These are phyloP conservation scores for Aphelinus certus DNA, from an alignment of 1,140 invertebrate genomes.

Conservation along the genomic window DNA sequence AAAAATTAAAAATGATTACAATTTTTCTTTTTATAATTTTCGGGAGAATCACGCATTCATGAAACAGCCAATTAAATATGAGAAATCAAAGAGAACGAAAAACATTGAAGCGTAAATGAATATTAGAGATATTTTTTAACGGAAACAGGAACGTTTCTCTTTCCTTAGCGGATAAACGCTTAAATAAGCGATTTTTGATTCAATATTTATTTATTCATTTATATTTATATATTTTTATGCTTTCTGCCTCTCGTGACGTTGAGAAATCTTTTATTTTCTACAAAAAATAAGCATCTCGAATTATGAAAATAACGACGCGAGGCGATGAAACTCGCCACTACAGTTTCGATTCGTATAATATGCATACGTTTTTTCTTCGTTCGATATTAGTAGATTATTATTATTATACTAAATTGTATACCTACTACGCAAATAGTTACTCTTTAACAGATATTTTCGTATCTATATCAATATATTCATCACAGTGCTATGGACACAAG, in stretches of 20 bases:
- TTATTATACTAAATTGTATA: slow-evolving; percentile 57
- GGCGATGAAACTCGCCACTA: slow-evolving; percentile 32
- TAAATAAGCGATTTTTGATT: slow-evolving; percentile 38
- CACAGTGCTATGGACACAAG: slow-evolving; percentile 67
- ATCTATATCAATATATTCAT: slow-evolving; percentile 66
- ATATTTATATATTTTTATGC: slow-evolving; percentile 26
- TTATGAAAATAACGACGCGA: slow-evolving; percentile 41
- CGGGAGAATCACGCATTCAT: neutral
- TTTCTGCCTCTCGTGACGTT: slow-evolving; percentile 35
- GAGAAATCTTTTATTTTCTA: slow-evolving; percentile 37
- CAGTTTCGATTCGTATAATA: slow-evolving; percentile 33
- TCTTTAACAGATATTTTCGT: slow-evolving; percentile 58
- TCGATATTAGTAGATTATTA: slow-evolving; percentile 43
- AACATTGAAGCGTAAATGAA: neutral
- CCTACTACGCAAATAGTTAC: slow-evolving; percentile 61
- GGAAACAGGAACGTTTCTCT: slow-evolving; percentile 32
- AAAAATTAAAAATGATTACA: slow-evolving; percentile 19
- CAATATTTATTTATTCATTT: slow-evolving; percentile 24
- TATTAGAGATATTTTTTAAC: slow-evolving; percentile 38
- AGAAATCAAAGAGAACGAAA: slow-evolving; percentile 5
- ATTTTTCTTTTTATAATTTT: slow-evolving; percentile 23
- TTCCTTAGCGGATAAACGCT: slow-evolving; percentile 21
- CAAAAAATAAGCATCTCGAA: slow-evolving; percentile 43
- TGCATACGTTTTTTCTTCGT: slow-evolving; percentile 35
- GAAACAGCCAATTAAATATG: slow-evolving; percentile 8